Base-by-base conservation (phyloP, 2,113 vertebrate species). In the Syngnathoides biaculeatus region DNA sequence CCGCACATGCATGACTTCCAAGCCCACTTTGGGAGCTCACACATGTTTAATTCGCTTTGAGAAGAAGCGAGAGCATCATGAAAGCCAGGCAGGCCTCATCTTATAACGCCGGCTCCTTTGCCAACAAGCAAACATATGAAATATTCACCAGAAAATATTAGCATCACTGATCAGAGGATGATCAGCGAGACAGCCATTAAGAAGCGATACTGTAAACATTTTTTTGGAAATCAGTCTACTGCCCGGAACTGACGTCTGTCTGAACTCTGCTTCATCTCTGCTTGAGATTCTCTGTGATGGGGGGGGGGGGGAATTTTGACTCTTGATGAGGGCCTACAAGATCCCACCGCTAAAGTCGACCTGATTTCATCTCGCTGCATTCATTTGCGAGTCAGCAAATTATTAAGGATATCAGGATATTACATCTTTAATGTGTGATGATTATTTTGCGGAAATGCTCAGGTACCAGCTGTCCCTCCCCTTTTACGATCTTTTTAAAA, bases 1-100 rank as follows among this genome's bases (percentile, higher is more conserved):
- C 74, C 81, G 79, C 79, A 77, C 75, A 80, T 66, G 75, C 78
- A 67, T 72, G 76, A 22, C 52, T 83, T 73, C 76, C 70, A 22
- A 1, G 48, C 38, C 67, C 52, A 67, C 65, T 72, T 20, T 48
- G 78, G 72, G 67, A 77, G 79, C 73, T 60, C 72, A 55, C 79
- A 71, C 85, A 73, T 78, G 87, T 91, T 91, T 90, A 87, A 92
- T 92, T 90, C 89, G 89, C 87, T 92, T 90, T 90, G 87, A 82
- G 76, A 57, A 61, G 22, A 62, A 73, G 82, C 68, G 72, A 60
- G 69, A 40, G 82, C 76, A 83, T 79, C 78, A 82, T 82, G 85
- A 87, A 87, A 88, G 81, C 59, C 55, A 72, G 78, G 68, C 55
- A 72, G 78, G 68, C 78, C 72, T 84, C 65, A 67, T 76, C 83